phyloP scores from a whole-genome alignment of 37 sponge, comb jelly and placozoan species.

The Spongilla lacustris region DNA sequence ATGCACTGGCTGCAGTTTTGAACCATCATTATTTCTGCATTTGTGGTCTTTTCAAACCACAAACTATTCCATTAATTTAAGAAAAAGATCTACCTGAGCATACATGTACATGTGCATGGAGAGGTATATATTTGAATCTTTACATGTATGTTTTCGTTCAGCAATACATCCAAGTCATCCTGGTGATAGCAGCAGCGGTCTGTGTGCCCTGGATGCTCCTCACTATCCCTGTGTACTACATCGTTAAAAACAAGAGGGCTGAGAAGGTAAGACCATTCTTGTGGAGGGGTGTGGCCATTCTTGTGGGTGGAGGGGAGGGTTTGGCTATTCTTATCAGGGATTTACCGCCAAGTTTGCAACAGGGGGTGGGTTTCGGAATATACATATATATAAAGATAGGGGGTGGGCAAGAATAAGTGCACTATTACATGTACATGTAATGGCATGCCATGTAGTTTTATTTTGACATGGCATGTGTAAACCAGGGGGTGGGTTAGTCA shows the following conservation, averaged over 20 bases:
- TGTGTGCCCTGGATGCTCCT: conserved; percentile 94
- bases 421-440: too few species aligned
- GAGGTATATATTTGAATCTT: not conserved
- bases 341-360: not conserved
- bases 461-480: too few species aligned
- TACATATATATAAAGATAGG: too few species aligned
- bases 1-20: too few species aligned
- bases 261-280: not conserved
- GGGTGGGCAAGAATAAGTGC: too few species aligned
- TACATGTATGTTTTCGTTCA: not conserved
- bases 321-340: not conserved
- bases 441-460: too few species aligned
- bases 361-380: not conserved
- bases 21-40: too few species aligned
- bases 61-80: too few species aligned
- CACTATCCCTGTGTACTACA: conserved; percentile 81
- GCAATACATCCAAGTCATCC: conserved; percentile 37
- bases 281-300: not conserved
- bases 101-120: not conserved
- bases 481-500: too few species aligned
- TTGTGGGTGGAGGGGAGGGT: not conserved
- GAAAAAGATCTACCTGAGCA: too few species aligned
- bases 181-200: conserved; percentile 87
- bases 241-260: conserved; percentile 44
- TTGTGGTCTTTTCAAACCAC: too few species aligned